Evolutionary conservation across 2,113 vertebrate genomes (phyloP).

Genomic region (Meles meles): DNA sequence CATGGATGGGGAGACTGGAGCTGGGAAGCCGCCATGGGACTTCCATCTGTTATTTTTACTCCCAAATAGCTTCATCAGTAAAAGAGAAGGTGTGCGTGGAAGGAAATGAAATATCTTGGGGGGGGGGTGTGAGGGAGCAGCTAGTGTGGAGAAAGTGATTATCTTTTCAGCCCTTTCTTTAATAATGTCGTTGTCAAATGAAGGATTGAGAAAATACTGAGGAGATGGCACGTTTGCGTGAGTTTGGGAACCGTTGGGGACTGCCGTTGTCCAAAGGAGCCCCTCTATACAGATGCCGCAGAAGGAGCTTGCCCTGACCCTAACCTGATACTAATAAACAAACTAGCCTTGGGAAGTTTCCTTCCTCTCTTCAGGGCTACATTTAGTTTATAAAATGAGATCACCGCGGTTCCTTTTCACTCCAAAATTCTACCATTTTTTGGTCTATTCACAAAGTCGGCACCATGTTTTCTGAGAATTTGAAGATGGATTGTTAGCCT

Average conservation of each 20-base stretch:
- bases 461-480: not conserved
- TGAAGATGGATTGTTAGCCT: not conserved
- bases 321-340: conserved; percentile 28
- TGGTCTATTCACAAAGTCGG: not conserved
- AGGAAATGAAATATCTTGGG: conserved; percentile 23
- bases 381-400: conserved; percentile 40
- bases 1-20: not conserved
- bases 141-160: conserved; percentile 17
- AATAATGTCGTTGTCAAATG: conserved; percentile 42
- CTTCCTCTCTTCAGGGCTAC: conserved; percentile 17
- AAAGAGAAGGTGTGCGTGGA: not conserved
- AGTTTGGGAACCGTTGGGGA: not conserved
- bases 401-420: not conserved
- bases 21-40: not conserved
- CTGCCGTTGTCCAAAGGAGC: not conserved
- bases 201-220: conserved; percentile 26
- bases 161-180: conserved; percentile 31
- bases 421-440: not conserved
- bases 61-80: not conserved
- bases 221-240: not conserved
- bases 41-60: conserved; percentile 31
- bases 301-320: not conserved
- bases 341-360: conserved; percentile 40
- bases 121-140: not conserved
- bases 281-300: not conserved